These are phyloP conservation scores for Sciaenops ocellatus DNA, from an alignment of 2,797 vertebrate species.

Conservation along the genomic window DNA sequence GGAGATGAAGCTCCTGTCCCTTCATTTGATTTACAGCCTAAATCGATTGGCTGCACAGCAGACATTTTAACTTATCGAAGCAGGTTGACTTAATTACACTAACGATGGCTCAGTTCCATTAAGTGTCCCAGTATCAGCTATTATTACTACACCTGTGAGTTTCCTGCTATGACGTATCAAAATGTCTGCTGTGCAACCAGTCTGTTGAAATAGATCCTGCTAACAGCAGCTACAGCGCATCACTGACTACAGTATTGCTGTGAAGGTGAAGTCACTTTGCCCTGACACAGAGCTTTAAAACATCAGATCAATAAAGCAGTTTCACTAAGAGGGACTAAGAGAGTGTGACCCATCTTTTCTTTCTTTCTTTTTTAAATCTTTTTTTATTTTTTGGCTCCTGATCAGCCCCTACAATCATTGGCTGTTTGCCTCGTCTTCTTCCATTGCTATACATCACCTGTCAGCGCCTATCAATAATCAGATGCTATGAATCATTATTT, in stretches of 20 bases:
- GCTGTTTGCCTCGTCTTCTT: conserved; percentile 13
- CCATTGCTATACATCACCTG: conserved; percentile 6
- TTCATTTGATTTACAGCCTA: not conserved
- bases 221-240: not conserved
- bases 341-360: not conserved
- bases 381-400: conserved; percentile 7
- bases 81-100: no score
- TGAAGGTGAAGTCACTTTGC: not conserved
- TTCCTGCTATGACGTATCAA: no score
- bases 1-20: not conserved
- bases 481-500: not conserved
- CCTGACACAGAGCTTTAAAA: conserved; percentile 11
- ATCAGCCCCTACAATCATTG: conserved; percentile 3
- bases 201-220: not conserved
- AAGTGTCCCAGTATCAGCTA: no score
- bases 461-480: not conserved
- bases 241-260: not conserved
- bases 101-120: no score
- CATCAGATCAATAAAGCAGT: conserved; percentile 5
- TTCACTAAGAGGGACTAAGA: not conserved
- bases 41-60: no score
- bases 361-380: not conserved
- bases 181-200: not conserved
- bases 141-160: no score
- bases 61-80: no score